Evolutionary conservation across 1,140 invertebrate species (phyloP).

Genomic region (Drosophila busckii): DNA sequence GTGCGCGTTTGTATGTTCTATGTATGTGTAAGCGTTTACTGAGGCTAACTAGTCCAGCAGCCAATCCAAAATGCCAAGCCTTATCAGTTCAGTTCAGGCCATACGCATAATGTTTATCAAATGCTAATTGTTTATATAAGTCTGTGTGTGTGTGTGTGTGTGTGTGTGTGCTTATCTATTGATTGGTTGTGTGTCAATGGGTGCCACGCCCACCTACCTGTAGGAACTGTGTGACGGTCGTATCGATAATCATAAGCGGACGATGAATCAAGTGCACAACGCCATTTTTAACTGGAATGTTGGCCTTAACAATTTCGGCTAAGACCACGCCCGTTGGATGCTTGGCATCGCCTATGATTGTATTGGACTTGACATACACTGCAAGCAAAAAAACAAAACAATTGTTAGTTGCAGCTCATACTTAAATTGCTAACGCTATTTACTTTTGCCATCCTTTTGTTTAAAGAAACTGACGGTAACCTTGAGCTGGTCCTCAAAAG

Average conservation of each 20-base stretch:
- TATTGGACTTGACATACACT: conserved; percentile 94
- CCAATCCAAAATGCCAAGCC: conserved; percentile 58
- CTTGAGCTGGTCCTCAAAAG: conserved; percentile 89
- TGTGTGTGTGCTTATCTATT: conserved; percentile 15
- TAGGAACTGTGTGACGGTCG: conserved; percentile 89
- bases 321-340: conserved; percentile 90
- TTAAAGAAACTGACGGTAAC: conserved; percentile 88
- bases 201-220: conserved; percentile 82
- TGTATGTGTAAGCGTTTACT: conserved; percentile 34
- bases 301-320: conserved; percentile 92
- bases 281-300: conserved; percentile 95
- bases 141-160: conserved; percentile 1
- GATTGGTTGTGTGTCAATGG: neutral
- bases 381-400: conserved; percentile 53
- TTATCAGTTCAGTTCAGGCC: conserved; percentile 46
- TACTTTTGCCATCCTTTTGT: conserved; percentile 83
- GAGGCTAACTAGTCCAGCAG: conserved; percentile 28
- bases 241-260: conserved; percentile 93
- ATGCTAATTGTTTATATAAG: conserved; percentile 12
- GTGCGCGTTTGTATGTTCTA: conserved; percentile 1
- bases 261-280: conserved; percentile 94
- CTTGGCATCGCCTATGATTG: conserved; percentile 86
- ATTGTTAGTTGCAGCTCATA: neutral
- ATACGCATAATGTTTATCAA: conserved; percentile 28
- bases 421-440: conserved; percentile 40